Base-by-base conservation (phyloP, 2,113 vertebrate genomes). In the Channa argus region DNA sequence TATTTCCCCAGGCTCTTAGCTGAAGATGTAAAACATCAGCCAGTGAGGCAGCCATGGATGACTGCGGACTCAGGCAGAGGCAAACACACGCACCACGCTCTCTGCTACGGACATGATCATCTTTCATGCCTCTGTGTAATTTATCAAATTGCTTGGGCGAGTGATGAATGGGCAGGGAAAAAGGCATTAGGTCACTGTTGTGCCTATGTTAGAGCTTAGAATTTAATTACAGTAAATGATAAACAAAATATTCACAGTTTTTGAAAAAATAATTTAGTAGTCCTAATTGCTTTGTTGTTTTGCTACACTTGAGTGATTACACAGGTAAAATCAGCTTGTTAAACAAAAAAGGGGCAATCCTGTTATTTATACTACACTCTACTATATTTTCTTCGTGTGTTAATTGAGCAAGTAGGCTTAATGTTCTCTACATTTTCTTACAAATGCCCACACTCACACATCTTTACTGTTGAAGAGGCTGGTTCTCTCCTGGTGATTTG, bases 1-100 rank as follows among this genome's bases (percentile, higher is more conserved):
- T 92, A 92, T 93, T 94, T 93, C 91, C 91, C 92, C 90, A 78
- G 90, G 92, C 91, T 91, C 91, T 90, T 87, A 89, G 84, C 88
- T 93, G 91, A 91, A 91, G 88, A 92, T 91, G 91, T 92, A 91
- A 92, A 91, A 89, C 86, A 88, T 88, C 82, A 89, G 88, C 89
- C 81, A 70, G 69, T 49, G 74, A 92, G 74, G 89, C 91, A 90
- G 84, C 84, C 91, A 84, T 81, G 89, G 86, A 90, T 85, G 91
- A 92, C 89, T 91, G 86, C 63, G 78, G 60, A 61, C 85, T 73
- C 73, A 75, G 68, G 75, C 82, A 50, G 63, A 79, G 59, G 60
- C 74, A 82, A 55, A 86, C 76, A 58, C 76, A 58, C 45, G n/a
- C 77, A 51, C 63, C 14, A 8, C 69, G 74, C 85, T 72, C 71